Evolutionary conservation across 2,888 invertebrate genomes (phyloP), one percentile per base, ranked within the genome.

Genomic region (Drosophila paramelanica): DNA sequence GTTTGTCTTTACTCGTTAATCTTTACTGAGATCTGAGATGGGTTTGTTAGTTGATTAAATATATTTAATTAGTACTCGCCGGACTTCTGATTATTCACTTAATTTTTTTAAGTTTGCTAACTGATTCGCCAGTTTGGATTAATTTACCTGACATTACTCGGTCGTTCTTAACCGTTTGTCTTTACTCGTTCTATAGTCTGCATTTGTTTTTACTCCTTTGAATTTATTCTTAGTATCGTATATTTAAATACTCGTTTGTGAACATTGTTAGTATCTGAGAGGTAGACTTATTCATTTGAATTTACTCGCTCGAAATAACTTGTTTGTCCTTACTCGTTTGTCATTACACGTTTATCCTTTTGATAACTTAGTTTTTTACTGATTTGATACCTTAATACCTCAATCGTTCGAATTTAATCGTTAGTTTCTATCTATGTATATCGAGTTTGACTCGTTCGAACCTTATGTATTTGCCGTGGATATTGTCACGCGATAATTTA

Each of bases 401-500:
- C 7, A 13, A 8, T 52, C 5, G 3, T 8, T 31, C 5, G 17
- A 1, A 5, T 1, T 14, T 1, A 25, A 17, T 11, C 11, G 31
- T 27, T 17, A 11, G 11, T 33, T 17, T 5, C 11, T 17, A n/a
- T n/a, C n/a, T n/a, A n/a, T n/a, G n/a, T 31, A 10, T 10, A 8
- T 36, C 4, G 36, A 36, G 13, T 5, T 36, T 5, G 1, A 13
- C 11, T 36, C 1, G 36, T 13, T 36, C 36, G 4, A 6, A 14
- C 3, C 4, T 11, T 11, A 11, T 1, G 17, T 3, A 13, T 6
- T 17, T 3, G 49, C 14, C 5, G 5, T 3, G 0, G 13, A 7
- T 10, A 17, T 11, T n/a, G 33, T 36, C 45, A 46, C 25, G 33
- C 49, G 31, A 49, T 23, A 55, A 67, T 61, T 61, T 51, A 20